Evolutionary conservation across 2,113 vertebrate genomes (phyloP).

Genomic region (Phoenicopterus ruber): DNA sequence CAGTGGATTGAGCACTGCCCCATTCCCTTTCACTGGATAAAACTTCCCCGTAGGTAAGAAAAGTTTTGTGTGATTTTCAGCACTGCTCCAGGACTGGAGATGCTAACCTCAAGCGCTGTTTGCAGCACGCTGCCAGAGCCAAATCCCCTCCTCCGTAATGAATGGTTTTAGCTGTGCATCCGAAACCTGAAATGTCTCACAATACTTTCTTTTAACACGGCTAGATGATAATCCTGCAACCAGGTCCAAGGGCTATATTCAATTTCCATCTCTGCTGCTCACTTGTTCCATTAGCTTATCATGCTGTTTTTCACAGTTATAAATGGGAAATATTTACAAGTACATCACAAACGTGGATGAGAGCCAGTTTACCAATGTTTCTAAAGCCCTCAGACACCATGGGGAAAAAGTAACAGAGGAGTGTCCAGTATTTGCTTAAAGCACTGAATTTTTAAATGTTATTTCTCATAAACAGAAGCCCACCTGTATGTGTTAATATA

Average conservation of each 20-base stretch:
- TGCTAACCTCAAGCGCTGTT: background rate
- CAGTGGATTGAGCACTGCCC: background rate
- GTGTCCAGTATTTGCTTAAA: background rate
- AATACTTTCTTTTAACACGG: background rate
- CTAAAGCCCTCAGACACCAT: background rate
- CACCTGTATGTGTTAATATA: background rate
- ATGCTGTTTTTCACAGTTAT: background rate
- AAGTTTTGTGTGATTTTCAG: background rate
- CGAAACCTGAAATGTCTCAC: background rate
- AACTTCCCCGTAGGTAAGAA: background rate
- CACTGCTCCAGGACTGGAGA: background rate
- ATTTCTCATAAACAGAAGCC: background rate
- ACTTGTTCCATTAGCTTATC: background rate
- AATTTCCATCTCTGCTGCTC: background rate
- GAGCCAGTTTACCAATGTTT: background rate
- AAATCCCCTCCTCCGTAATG: background rate
- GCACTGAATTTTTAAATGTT: background rate
- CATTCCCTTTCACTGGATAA: background rate
- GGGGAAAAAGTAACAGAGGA: background rate
- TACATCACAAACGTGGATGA: background rate
- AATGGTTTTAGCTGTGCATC: background rate
- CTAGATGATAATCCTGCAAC: background rate
- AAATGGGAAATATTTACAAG: background rate
- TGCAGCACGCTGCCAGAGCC: background rate
- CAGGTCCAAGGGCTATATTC: background rate